Evolutionary conservation across 2,888 invertebrate species (phyloP), one percentile per base, ranked within the genome.

Genomic region (Stenotaenia linearis): DNA sequence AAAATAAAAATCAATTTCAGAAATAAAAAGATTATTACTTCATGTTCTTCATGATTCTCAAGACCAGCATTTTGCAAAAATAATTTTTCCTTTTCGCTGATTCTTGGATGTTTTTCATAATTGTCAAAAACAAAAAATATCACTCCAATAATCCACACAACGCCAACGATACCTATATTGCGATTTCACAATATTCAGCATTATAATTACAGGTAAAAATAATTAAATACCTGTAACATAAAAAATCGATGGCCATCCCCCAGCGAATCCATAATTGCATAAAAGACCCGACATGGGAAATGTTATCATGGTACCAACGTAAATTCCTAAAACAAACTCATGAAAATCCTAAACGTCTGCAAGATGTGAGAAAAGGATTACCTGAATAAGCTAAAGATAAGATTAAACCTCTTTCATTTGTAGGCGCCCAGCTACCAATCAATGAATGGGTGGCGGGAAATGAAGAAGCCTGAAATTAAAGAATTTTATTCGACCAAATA

Each of bases 191-290:
- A 30, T 30, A 9, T 25, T 75, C n/a, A 75, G 12, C 28, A 28
- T n/a, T 0, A 28, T 10, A 1, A 7, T 25, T 15, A 21, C 30
- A 32, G 10, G 0, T 23, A 30, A 75, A 23, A 25, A 10, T 7
- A 28, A 30, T 15, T 75, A 30, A 5, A 30, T 15, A 87, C 89
- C 89, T 78, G 90, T 85, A 10, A 88, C 85, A 84, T 91, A 91
- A 85, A 91, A 91, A 5, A 90, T 88, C 10, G 88, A 87, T 1
- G 88, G 88, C 91, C 91, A 91, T 15, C 90, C 90, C 7, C 88
- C 88, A 82, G 86, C 87, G 82, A 88, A 87, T 1, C 88, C 88
- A 79, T 88, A 88, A 80, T 88, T 85, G 83, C 91, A 91, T 7
- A 91, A 84, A 21, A 88, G 85, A 25, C 89, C 90, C 3, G 89